phyloP scores from a whole-genome alignment of 2,797 vertebrate species.

The Poeciliopsis infans region DNA sequence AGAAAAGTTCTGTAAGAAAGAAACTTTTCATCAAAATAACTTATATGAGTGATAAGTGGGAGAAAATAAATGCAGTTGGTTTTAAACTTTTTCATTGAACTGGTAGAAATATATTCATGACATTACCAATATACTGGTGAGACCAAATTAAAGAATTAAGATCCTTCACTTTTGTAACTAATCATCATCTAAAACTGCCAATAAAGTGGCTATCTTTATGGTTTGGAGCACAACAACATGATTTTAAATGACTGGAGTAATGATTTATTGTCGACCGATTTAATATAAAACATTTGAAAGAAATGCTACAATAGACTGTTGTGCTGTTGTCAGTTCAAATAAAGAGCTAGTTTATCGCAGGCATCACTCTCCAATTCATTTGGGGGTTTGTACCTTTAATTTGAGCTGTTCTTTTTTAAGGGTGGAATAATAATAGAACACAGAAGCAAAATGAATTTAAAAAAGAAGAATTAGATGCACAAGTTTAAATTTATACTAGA shows the following conservation, averaged over 20 bases:
- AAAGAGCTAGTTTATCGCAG: neutral
- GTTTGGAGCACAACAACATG: neutral
- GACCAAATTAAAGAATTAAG: neutral
- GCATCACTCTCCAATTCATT: neutral
- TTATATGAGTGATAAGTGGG: conserved; percentile 33
- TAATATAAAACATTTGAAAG: neutral
- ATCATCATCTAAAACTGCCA: neutral
- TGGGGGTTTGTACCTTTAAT: neutral
- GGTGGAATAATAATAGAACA: neutral
- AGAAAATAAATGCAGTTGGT: conserved; percentile 7
- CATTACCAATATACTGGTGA: neutral
- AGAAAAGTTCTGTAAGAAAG: conserved; percentile 63
- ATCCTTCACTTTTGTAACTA: neutral
- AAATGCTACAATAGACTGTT: neutral
- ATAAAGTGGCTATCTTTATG: neutral
- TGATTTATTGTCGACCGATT: neutral
- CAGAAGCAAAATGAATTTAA: neutral
- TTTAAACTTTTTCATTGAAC: conserved; percentile 15
- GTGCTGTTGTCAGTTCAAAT: neutral
- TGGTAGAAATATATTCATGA: conserved; percentile 16
- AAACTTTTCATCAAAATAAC: conserved; percentile 56
- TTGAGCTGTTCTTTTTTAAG: neutral
- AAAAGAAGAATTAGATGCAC: neutral
- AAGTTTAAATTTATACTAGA: neutral
- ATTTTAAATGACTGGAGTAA: neutral